Base-by-base conservation (phyloP, 2,797 vertebrate species). In the Vireo griseus region DNA sequence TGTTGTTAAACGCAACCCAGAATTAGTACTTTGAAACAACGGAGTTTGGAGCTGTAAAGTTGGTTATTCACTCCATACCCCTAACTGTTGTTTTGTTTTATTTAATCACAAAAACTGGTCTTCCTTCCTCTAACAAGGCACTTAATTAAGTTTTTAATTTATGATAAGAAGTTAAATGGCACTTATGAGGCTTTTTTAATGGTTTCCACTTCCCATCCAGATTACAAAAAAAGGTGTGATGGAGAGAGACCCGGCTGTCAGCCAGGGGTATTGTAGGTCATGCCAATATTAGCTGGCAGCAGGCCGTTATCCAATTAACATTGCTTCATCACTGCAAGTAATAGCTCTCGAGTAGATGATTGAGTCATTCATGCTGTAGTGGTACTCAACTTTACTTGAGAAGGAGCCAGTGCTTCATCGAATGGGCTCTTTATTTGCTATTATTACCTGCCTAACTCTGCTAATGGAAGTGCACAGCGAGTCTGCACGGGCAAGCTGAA, bases 101-200 rank as follows among this genome's bases (percentile, higher is more conserved):
- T 97, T 97, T 98, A 97, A 97, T 97, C 96, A 96, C 21, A 92
- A 97, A 97, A 97, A 94, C 90, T 67, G 62, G 93, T 93, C 96
- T 97, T 97, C 93, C 93, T 95, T 96, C 96, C 95, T 98, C 97
- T 96, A 96, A 97, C 90, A 94, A 93, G 93, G 78, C 92, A 92
- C 95, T 97, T 98, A 97, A 98, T 98, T 98, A 98, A 97, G 97
- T 88, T 97, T 97, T 97, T 97, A 97, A 97, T 98, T 98, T 95
- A 95, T 96, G 92, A 96, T 96, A 98, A 98, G 97, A 97, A 97
- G 96, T 97, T 97, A 98, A 97, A 97, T 96, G 97, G 95, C 94
- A 97, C 95, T 98, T 97, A 91, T 4, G 94, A 98, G 77, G 74
- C 40, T 81, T 97, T 95, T 96, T 92, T 97, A 98, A 97, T 97